Base-by-base conservation (phyloP, 2,113 vertebrate species). In the Illadopsis cleaveri region DNA sequence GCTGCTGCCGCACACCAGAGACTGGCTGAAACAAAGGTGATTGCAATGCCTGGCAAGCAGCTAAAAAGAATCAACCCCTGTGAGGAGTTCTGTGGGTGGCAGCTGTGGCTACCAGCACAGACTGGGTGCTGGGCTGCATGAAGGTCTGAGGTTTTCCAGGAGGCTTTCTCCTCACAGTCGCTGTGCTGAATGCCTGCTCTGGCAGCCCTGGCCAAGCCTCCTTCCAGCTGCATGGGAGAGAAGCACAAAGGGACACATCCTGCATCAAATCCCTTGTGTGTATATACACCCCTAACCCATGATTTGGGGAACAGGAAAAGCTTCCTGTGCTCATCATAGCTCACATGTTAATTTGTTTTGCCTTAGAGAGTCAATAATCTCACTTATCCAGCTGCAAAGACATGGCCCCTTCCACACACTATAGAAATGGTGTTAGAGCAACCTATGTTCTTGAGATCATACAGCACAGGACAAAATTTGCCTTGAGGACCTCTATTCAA, bases 261-360 rank as follows among this genome's bases (percentile, higher is more conserved):
- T 58, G 4, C 62, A 61, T 28, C 53, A 64, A 86, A 33, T 22
- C 8, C 40, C 60, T 68, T 42, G 11, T n/a, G 22, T 4, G 2
- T 19, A 8, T 11, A 13, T 31, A 51, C 17, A 51, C 15, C 22
- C 44, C 23, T n/a, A 57, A 51, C 7, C 25, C 16, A 13, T 7
- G 5, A 54, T 38, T 1, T 40, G 40, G 31, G 21, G 24, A 77
- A 51, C 17, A 38, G 28, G 33, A 88, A 69, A 72, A 72, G 38
- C 58, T 53, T 66, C 37, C 50, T 6, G 0, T 15, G 28, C 35
- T 69, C 68, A 50, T 4, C 2, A 10, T 0, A 57, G 71, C 19
- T 23, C 47, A 51, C 16, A 2, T 1, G 6, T 33, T 27, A 42
- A 66, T 21, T 53, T 15, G 28, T 30, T 87, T 69, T 92, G 66